Evolutionary conservation across 2,888 invertebrate genomes (phyloP).

Genomic region (Colletes collaris): DNA sequence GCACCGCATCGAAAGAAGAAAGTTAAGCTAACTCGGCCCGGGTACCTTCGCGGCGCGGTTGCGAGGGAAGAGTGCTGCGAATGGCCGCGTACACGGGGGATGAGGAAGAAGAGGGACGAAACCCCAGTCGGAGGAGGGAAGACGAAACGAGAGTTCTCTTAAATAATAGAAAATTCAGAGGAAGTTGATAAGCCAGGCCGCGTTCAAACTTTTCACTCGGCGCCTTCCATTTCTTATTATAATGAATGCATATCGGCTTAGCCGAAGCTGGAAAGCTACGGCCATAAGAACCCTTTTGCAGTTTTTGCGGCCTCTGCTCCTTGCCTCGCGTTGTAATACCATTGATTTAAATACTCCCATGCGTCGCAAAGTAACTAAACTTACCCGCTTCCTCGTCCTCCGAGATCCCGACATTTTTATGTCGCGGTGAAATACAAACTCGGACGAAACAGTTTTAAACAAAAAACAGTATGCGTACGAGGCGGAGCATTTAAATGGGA

Average conservation of each 20-base stretch:
- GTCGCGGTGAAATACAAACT: too few relatives aligned
- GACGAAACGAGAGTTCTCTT: slow-evolving; percentile 74
- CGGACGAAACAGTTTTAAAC: too few relatives aligned
- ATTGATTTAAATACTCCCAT: slow-evolving; percentile 6
- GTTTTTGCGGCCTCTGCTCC: slow-evolving; percentile 43
- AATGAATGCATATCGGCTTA: slow-evolving; percentile 83
- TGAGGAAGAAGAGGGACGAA: slow-evolving; percentile 49
- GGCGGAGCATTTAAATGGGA: too few relatives aligned
- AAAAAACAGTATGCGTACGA: too few relatives aligned
- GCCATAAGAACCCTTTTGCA: slow-evolving; percentile 77
- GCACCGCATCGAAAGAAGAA: slow-evolving; percentile 73
- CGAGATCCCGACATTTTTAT: too few relatives aligned
- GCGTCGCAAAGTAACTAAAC: neutral
- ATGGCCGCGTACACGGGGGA: slow-evolving; percentile 29
- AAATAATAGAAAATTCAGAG: slow-evolving; percentile 82
- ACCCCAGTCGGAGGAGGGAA: slow-evolving; percentile 34
- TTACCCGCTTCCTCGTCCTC: too few relatives aligned
- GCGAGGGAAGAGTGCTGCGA: slow-evolving; percentile 39
- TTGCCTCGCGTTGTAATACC: slow-evolving; percentile 25
- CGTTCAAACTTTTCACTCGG: slow-evolving; percentile 73
- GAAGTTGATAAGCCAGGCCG: slow-evolving; percentile 81
- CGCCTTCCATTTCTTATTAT: slow-evolving; percentile 81
- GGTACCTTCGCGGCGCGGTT: neutral
- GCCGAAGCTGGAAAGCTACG: slow-evolving; percentile 73
- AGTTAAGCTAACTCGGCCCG: slow-evolving; percentile 76